These are phyloP conservation scores for Lumbricus terrestris DNA, from an alignment of 2,888 invertebrate genomes.

Conservation along the genomic window DNA sequence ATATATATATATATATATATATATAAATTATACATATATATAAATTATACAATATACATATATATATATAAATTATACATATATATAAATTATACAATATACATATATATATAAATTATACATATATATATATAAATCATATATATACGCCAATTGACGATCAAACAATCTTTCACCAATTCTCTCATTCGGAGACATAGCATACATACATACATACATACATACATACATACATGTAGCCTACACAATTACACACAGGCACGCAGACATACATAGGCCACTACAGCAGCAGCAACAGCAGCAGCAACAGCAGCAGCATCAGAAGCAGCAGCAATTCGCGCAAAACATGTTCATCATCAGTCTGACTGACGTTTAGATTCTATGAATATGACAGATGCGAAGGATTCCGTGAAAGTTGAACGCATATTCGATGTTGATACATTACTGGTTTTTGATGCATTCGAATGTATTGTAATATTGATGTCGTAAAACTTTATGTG, in stretches of 20 bases:
- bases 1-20: too few relatives aligned
- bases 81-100: too few relatives aligned
- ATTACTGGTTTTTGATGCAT: background rate
- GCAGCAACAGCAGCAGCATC: too few relatives aligned
- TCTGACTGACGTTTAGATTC: background rate
- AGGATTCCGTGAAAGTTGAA: background rate
- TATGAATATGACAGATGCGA: background rate
- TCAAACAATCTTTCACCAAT: background rate
- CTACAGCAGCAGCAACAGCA: too few relatives aligned
- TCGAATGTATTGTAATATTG: background rate
- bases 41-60: too few relatives aligned
- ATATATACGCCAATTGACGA: background rate
- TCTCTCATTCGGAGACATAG: background rate
- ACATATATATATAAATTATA: too few relatives aligned
- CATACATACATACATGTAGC: background rate
- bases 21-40: too few relatives aligned
- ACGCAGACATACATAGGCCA: background rate
- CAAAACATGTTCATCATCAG: too few relatives aligned
- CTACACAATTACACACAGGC: background rate
- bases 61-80: too few relatives aligned
- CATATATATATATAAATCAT: too few relatives aligned
- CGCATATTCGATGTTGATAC: background rate
- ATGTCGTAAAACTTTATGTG: slow-evolving; percentile 5
- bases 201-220: too few relatives aligned
- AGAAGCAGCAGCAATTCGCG: background rate